A percentile compares a stretch with the other conserved stretches of the same genome.
Conservation (phyloP, 2,888 invertebrate species). For the Melanargia galathea region DNA sequence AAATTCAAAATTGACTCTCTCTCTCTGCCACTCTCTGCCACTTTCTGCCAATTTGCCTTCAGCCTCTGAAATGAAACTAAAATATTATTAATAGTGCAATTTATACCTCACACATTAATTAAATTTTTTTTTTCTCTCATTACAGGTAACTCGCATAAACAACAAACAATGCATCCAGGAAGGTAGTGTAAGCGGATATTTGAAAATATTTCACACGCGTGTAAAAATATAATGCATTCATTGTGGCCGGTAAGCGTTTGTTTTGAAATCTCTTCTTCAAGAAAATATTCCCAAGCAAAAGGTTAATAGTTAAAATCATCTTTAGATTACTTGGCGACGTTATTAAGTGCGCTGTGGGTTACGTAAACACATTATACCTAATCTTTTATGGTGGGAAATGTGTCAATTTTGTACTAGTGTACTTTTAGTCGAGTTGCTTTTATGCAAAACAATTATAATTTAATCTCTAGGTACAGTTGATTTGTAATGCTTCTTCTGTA, state of each 20-base stretch:
- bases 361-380: slow-evolving; percentile 37
- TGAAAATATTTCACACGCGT: slow-evolving; percentile 48
- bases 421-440: slow-evolving; percentile 20
- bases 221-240: slow-evolving; percentile 33
- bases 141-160: slow-evolving; percentile 36
- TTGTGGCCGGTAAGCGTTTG: slow-evolving; percentile 40
- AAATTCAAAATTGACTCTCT: no score
- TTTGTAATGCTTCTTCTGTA: background rate
- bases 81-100: slow-evolving; percentile 17
- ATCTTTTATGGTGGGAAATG: slow-evolving; percentile 39
- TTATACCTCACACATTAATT: slow-evolving; percentile 28
- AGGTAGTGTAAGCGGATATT: slow-evolving; percentile 34
- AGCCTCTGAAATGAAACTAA: no score
- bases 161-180: slow-evolving; percentile 36
- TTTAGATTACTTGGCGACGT: slow-evolving; percentile 43
- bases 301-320: slow-evolving; percentile 64
- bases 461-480: background rate
- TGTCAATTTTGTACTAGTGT: slow-evolving; percentile 37
- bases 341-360: slow-evolving; percentile 41
- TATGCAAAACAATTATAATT: slow-evolving; percentile 19
- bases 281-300: slow-evolving; percentile 64
- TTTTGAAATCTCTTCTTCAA: slow-evolving; percentile 54
- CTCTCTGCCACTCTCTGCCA: no score
- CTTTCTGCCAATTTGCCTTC: no score
- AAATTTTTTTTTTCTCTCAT: slow-evolving; percentile 34